These are phyloP conservation scores for Archocentrus centrarchus DNA, from an alignment of 2,113 vertebrate species.

Conservation along the genomic window DNA sequence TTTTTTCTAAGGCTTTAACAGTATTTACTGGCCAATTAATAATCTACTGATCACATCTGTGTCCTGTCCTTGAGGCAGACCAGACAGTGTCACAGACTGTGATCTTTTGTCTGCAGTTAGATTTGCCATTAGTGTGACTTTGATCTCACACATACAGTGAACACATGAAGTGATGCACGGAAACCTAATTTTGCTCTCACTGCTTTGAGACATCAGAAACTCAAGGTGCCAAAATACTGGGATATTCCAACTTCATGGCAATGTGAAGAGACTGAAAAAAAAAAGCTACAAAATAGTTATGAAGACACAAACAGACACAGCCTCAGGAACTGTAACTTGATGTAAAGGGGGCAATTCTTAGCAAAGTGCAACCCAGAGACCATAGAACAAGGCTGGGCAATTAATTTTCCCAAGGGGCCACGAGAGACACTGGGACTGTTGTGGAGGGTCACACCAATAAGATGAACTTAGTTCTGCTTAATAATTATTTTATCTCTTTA, in stretches of 20 bases:
- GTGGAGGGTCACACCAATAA: too few relatives aligned
- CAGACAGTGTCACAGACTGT: constrained; percentile 54
- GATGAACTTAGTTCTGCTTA: too few relatives aligned
- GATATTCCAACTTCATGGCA: background rate
- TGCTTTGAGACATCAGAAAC: background rate
- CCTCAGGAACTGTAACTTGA: background rate
- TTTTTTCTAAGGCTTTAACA: background rate
- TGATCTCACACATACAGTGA: constrained; percentile 31
- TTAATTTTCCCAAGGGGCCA: background rate
- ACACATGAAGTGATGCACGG: constrained; percentile 20
- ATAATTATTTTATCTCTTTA: too few relatives aligned
- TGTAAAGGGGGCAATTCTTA: background rate
- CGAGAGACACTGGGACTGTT: too few relatives aligned
- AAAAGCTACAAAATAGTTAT: background rate
- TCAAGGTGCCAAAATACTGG: background rate
- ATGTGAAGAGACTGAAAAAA: background rate
- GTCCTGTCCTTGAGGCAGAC: constrained; percentile 49
- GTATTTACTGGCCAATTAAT: background rate
- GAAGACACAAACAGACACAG: background rate
- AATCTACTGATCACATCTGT: constrained; percentile 1
- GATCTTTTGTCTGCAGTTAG: constrained; percentile 31
- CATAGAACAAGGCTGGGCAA: background rate
- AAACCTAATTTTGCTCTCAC: constrained; percentile 31
- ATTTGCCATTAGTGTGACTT: constrained; percentile 50
- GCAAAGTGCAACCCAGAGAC: background rate